phyloP scores from a whole-genome alignment of 2,113 vertebrate genomes.

The Camelus dromedarius region DNA sequence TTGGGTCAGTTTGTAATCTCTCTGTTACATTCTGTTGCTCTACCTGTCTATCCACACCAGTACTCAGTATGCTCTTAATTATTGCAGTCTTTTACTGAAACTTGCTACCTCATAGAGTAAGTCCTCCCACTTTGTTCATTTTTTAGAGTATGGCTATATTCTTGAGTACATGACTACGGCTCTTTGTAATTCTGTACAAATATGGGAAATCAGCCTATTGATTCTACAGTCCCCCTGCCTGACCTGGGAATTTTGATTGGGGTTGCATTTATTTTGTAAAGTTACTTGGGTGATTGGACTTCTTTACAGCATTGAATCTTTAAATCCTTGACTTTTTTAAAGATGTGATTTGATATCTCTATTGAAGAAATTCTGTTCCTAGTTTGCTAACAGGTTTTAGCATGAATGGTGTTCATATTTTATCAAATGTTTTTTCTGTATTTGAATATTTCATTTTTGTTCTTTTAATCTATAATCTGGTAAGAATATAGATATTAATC shows the following conservation, averaged over 20 bases:
- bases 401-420: neutral
- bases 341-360: neutral
- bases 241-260: neutral
- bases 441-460: neutral
- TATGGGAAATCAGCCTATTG: neutral
- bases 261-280: neutral
- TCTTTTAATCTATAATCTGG: neutral
- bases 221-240: neutral
- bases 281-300: neutral
- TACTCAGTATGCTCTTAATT: neutral
- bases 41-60: neutral
- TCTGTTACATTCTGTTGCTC: neutral
- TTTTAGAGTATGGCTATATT: neutral
- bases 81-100: neutral
- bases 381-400: neutral
- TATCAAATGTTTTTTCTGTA: neutral
- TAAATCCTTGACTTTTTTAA: neutral
- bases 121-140: neutral
- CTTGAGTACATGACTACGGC: neutral
- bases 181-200: neutral
- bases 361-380: slow-evolving; percentile 11
- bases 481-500: neutral
- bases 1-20: neutral
- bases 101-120: neutral
- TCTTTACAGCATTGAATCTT: neutral